These are phyloP conservation scores for Hormaphis cornu DNA, from an alignment of 1,140 invertebrate genomes.

Conservation along the genomic window DNA sequence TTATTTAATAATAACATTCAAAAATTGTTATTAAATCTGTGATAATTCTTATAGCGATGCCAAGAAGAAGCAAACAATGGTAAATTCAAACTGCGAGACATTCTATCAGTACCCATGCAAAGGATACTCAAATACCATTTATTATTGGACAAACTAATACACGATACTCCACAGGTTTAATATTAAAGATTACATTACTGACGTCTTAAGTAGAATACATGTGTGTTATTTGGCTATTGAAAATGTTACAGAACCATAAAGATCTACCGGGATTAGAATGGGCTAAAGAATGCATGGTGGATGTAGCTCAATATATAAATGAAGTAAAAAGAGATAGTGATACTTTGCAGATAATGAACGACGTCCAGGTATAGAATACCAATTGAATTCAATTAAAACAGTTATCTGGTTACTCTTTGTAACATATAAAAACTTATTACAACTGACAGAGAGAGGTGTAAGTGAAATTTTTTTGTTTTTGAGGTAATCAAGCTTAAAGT, in stretches of 20 bases:
- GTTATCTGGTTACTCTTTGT: neutral
- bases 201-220: neutral
- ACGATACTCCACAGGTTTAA: conserved; percentile 73
- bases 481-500: too few species aligned
- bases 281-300: conserved; percentile 93
- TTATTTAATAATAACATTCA: too few species aligned
- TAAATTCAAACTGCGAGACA: conserved; percentile 86
- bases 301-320: conserved; percentile 94
- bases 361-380: conserved; percentile 60
- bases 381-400: neutral
- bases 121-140: conserved; percentile 94
- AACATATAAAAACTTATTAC: too few species aligned
- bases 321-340: conserved; percentile 97
- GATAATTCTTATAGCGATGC: conserved; percentile 60
- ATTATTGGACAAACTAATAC: conserved; percentile 81
- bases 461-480: too few species aligned
- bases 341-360: conserved; percentile 77
- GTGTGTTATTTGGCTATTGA: neutral
- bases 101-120: conserved; percentile 96
- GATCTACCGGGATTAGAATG: conserved; percentile 72
- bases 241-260: conserved; percentile 56
- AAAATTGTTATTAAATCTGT: neutral
- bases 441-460: too few species aligned
- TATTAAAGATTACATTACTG: neutral
- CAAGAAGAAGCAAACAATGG: conserved; percentile 89